Base-by-base conservation (phyloP, 2,888 invertebrate species). In the Meandrusa payeni region DNA sequence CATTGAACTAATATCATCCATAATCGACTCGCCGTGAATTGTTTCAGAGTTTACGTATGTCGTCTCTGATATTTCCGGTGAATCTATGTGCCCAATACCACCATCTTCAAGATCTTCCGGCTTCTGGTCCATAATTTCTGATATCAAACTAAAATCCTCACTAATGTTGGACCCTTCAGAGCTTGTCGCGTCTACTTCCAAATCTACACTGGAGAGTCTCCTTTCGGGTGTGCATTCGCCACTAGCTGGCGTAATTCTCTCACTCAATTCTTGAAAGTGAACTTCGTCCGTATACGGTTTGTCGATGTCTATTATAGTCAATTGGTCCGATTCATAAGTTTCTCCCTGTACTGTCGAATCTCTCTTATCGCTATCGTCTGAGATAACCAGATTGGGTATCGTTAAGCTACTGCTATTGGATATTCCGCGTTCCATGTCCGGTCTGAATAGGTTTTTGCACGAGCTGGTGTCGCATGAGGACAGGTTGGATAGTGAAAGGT, bases 11-110 rank as follows among this genome's bases (percentile, higher is more conserved):
- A 94, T 91, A 61, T 94, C 94, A 52, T 94, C 94, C 83, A 94
- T 91, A 19, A 94, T 89, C 33, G 94, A 94, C 69, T 94, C 95
- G 3, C 94, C 94, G 46, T 93, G 93, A 54, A 93, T 87, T 3
- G 92, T 90, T 62, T 94, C 94, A n/a, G 92, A 92, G 54, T 90
- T 90, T 19, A 89, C 83, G 41, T 88, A 88, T 2, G 92, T 92
- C 5, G 92, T 91, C 50, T 95, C 95, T 3, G 94, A 94, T 5
- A 91, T 89, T 80, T 95, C 95, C 0, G 95, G 94, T 0, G 95
- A 95, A 67, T 95, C 95, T 39, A 95, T 95, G 62, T 95, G 95
- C 5, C 92, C 91, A 36, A 95, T 93, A 52, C 90, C 90, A 62
- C 80, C 80, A 7, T 79, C 79, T 36, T 89, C 89, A 43, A 64